Evolutionary conservation across 1,140 invertebrate species (phyloP).

Genomic region (Anastrepha obliqua): DNA sequence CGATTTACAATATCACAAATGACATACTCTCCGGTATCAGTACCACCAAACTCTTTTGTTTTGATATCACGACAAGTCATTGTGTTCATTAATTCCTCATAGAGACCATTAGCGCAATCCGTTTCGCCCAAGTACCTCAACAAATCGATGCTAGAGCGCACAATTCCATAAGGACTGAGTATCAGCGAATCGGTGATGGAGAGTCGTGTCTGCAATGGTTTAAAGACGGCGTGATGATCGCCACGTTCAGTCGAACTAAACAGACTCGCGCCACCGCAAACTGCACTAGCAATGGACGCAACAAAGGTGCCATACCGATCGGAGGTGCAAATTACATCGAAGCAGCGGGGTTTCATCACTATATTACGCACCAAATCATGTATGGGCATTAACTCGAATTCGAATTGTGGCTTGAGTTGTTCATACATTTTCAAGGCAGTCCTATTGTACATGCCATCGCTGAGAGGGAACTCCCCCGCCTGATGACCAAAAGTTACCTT

Average conservation of each 20-base stretch:
- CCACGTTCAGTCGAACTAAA: constrained; percentile 65
- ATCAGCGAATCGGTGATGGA: constrained; percentile 64
- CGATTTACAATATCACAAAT: constrained; percentile 67
- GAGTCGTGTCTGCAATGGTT: constrained; percentile 67
- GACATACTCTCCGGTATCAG: constrained; percentile 64
- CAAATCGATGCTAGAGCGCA: constrained; percentile 65
- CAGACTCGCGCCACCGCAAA: constrained; percentile 68
- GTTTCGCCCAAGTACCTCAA: constrained; percentile 61
- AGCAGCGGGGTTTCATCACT: constrained; percentile 59
- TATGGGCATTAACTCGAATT: constrained; percentile 64
- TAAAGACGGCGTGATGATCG: constrained; percentile 66
- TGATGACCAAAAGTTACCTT: constrained; percentile 64
- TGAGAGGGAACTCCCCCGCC: constrained; percentile 63
- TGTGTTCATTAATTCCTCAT: constrained; percentile 62
- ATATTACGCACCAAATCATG: constrained; percentile 59
- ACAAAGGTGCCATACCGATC: constrained; percentile 69
- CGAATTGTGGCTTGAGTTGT: constrained; percentile 48
- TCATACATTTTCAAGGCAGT: constrained; percentile 58
- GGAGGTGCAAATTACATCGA: constrained; percentile 65
- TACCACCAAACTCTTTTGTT: constrained; percentile 65
- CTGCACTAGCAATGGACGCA: constrained; percentile 63
- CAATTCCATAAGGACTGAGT: constrained; percentile 68
- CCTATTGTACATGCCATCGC: constrained; percentile 61
- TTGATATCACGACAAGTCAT: constrained; percentile 63
- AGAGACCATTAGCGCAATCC: constrained; percentile 58